These are phyloP conservation scores for Cariama cristata DNA, from an alignment of 2,113 vertebrate genomes.

Conservation along the genomic window DNA sequence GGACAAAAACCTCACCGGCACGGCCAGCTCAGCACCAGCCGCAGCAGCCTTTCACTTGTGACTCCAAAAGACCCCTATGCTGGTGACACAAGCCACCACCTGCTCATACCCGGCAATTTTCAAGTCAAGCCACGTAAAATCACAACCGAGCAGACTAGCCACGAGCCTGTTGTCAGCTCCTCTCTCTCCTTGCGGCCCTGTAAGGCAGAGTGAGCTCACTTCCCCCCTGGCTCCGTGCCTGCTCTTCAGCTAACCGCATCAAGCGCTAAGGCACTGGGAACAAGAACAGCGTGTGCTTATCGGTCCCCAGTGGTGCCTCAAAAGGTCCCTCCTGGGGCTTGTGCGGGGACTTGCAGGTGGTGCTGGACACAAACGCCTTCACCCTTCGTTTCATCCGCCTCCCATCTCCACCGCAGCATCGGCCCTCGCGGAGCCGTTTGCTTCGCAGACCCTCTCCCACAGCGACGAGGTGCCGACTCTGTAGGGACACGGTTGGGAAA, in stretches of 20 bases:
- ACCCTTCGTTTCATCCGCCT: rapidly evolving
- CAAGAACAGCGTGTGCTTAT: background rate
- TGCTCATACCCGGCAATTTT: background rate
- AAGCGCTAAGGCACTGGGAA: background rate
- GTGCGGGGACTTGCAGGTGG: background rate
- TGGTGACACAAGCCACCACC: background rate
- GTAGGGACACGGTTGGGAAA: rapidly evolving
- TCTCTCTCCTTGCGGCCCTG: background rate
- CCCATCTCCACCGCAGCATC: rapidly evolving
- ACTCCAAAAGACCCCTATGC: rapidly evolving
- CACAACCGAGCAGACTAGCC: rapidly evolving
- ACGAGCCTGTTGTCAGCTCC: background rate
- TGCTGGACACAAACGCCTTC: background rate
- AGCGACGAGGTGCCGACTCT: rapidly evolving
- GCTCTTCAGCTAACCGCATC: background rate
- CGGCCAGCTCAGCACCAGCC: background rate
- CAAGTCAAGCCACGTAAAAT: background rate
- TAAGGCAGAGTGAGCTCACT: background rate
- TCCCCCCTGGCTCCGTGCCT: background rate
- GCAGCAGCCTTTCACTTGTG: background rate
- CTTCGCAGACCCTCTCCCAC: rapidly evolving
- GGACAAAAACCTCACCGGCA: background rate
- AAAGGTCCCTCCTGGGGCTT: background rate
- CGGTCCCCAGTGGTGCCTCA: rapidly evolving
- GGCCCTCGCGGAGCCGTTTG: background rate